Evolutionary conservation across 1,140 invertebrate species (phyloP), one percentile per base, ranked within the genome.

Genomic region (Globodera rostochiensis): DNA sequence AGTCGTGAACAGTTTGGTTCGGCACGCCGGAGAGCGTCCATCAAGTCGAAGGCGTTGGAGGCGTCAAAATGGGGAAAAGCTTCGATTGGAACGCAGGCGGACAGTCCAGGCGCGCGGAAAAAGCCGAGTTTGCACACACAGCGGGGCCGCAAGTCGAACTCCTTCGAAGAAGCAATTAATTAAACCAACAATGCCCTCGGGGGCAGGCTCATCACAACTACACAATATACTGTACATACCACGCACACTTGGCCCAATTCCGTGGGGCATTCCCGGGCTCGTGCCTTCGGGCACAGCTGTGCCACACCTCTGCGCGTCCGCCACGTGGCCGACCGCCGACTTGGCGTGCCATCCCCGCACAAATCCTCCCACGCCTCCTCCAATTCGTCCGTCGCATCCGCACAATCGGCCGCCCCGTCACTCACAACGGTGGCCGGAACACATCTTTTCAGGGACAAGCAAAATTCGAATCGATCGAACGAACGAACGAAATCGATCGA

Each of bases 321-420:
- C 57, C 57, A 64, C 19, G 57, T 64, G 47, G 45, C 57, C 13
- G 45, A 84, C 15, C 45, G 45, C 60, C 83, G 45, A 45, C 69
- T 50, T 36, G 81, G 64, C 8, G 67, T 73, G 4, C n/a, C 82
- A 73, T 83, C 83, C n/a, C 66, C 11, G 78, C 77, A 80, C 60
- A 64, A 67, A 82, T 85, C 69, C 47, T 70, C 73, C 73, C 64
- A 67, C n/a, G 60, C 46, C 74, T 84, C 76, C 11, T 74, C 73
- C 21, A 87, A 75, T 70, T 89, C 88, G 80, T 89, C 88, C 21
- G 81, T 83, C 49, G 89, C 89, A 76, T 89, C 88, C 47, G 71
- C 70, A 77, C 86, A 88, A 73, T 87, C 82, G 2, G 79, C 80
- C 11, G 82, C 80, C 66, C 89, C 85, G 74, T 89, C 85, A 15